A percentile compares a stretch with the other conserved stretches of the same genome.
These are phyloP conservation scores for Lordiphosa clarofinis DNA, from an alignment of 1,140 invertebrate species.

Conservation along the genomic window DNA sequence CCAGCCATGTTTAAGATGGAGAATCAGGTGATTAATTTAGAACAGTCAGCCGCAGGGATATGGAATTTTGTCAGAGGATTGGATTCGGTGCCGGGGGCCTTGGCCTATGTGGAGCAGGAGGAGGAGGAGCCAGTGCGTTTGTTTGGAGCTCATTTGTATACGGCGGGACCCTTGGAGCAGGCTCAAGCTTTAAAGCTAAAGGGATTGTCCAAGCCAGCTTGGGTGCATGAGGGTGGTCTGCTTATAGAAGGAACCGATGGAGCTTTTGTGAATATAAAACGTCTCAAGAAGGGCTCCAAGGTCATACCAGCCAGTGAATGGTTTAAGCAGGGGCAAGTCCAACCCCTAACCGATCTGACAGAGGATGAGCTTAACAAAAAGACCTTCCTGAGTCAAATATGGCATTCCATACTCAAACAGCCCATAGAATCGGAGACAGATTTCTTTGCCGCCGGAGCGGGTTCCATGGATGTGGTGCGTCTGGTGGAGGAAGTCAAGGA, in stretches of 20 bases:
- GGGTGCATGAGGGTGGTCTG: slow-evolving; percentile 89
- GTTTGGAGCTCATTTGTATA: slow-evolving; percentile 90
- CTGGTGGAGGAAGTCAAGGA: slow-evolving; percentile 96
- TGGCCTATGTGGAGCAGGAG: slow-evolving; percentile 84
- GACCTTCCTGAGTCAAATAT: slow-evolving; percentile 84
- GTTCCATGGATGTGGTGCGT: slow-evolving; percentile 97
- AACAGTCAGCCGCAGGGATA: slow-evolving; percentile 83
- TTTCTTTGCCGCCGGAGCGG: slow-evolving; percentile 95
- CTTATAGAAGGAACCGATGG: slow-evolving; percentile 90
- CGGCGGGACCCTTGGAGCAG: slow-evolving; percentile 82
- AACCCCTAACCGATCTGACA: slow-evolving; percentile 84
- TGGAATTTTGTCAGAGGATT: slow-evolving; percentile 97
- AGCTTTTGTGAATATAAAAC: slow-evolving; percentile 87
- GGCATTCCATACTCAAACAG: slow-evolving; percentile 91
- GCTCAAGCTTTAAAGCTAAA: slow-evolving; percentile 82
- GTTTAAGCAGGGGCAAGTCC: slow-evolving; percentile 83
- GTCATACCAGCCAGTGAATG: slow-evolving; percentile 92
- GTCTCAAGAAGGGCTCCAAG: slow-evolving; percentile 87
- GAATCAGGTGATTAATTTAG: slow-evolving; percentile 82
- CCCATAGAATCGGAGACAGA: slow-evolving; percentile 90
- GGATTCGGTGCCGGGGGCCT: slow-evolving; percentile 95
- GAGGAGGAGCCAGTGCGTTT: slow-evolving; percentile 84
- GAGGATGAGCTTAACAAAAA: slow-evolving; percentile 87
- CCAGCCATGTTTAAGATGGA: slow-evolving; percentile 92
- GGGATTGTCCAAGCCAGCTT: slow-evolving; percentile 83